Evolutionary conservation across 2,888 invertebrate species (phyloP).

Genomic region (Yponomeuta cagnagella): DNA sequence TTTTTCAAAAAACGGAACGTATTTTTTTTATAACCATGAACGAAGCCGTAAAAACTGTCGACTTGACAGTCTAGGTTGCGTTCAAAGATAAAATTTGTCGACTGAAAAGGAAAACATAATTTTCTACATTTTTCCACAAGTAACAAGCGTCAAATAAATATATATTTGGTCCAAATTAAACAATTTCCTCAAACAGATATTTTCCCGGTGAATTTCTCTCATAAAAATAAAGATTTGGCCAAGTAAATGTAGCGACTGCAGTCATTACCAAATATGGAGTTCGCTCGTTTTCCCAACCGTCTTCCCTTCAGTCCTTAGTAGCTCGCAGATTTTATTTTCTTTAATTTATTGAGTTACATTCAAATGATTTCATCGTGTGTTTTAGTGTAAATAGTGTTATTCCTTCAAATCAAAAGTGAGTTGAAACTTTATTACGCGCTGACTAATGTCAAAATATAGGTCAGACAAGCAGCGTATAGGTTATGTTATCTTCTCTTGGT

Average conservation of each 20-base stretch:
- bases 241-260: constrained; percentile 58
- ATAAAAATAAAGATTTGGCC: constrained; percentile 8
- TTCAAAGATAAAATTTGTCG: constrained; percentile 40
- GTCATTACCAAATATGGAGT: constrained; percentile 83
- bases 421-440: constrained; percentile 40
- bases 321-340: constrained; percentile 70
- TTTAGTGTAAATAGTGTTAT: constrained; percentile 56
- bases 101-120: constrained; percentile 29
- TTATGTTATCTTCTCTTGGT: constrained; percentile 55
- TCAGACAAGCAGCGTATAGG: constrained; percentile 61
- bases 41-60: constrained; percentile 30
- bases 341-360: constrained; percentile 49
- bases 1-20: constrained; percentile 5
- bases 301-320: constrained; percentile 74
- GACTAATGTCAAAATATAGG: constrained; percentile 70
- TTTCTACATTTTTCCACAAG: constrained; percentile 20
- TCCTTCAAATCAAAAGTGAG: constrained; percentile 64
- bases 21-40: constrained; percentile 12
- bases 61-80: constrained; percentile 35
- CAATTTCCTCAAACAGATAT: not conserved
- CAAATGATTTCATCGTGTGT: constrained; percentile 71
- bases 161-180: not conserved
- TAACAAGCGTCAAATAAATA: constrained; percentile 1
- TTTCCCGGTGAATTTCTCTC: not conserved
- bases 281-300: constrained; percentile 78